Percentiles rank a stretch among this genome's conserved stretches.
phyloP scores from a whole-genome alignment of 2,797 vertebrate genomes.

The Columba guinea region DNA sequence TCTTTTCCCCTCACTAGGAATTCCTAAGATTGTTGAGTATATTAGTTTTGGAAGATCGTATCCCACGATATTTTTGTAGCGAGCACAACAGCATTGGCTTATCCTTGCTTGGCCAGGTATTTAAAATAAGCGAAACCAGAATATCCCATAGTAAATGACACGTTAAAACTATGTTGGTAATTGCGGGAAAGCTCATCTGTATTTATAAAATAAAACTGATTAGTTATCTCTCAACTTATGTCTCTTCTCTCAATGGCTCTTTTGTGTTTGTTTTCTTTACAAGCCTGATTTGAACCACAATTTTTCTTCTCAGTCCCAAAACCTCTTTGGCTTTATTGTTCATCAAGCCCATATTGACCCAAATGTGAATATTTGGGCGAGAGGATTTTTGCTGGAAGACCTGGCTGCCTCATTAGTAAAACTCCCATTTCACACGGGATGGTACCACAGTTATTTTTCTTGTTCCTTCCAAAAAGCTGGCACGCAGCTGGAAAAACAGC shows the following conservation, averaged over 20 bases:
- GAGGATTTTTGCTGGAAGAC: background rate
- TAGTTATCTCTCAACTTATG: slow-evolving; percentile 67
- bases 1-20: slow-evolving; percentile 55
- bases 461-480: background rate
- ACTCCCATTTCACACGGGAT: background rate
- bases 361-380: background rate
- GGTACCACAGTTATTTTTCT: background rate
- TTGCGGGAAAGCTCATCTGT: slow-evolving; percentile 73
- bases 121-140: slow-evolving; percentile 60
- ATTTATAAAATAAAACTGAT: slow-evolving; percentile 79
- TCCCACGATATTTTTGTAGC: slow-evolving; percentile 73
- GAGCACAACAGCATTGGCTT: slow-evolving; percentile 66
- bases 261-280: background rate
- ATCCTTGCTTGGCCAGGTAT: slow-evolving; percentile 68
- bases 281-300: background rate
- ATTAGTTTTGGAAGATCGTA: slow-evolving; percentile 73
- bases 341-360: background rate
- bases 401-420: background rate
- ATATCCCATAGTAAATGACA: slow-evolving; percentile 61
- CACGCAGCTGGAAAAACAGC: slow-evolving; percentile 14
- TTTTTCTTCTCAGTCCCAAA: background rate
- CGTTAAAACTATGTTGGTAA: slow-evolving; percentile 65
- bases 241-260: slow-evolving; percentile 33
- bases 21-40: slow-evolving; percentile 65
- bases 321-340: background rate